Base-by-base conservation (phyloP, 2,888 invertebrate species). In the Globia sparganii region DNA sequence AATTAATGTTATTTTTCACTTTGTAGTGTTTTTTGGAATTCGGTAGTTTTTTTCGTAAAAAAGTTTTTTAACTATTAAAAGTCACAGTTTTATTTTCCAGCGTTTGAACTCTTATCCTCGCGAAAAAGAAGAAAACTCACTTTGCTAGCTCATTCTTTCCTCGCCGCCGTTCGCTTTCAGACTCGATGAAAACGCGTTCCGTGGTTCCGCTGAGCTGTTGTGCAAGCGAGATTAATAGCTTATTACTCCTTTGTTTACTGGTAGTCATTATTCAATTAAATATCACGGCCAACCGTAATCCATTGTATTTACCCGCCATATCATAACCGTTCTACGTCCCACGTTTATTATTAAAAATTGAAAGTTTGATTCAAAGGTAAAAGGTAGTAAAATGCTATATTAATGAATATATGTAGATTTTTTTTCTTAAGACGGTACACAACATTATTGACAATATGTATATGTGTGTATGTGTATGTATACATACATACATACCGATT, bases 191-290 rank as follows among this genome's bases (percentile, higher is more conserved):
- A 34, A 69, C 28, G 21, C 8, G 58, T 71, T 62, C n/a, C 79
- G 34, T 86, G 61, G 86, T 86, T 65, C 40, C 72, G 1, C 64
- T 40, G 21, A 56, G 53, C 77, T 84, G 79, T 75, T 81, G 43
- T 84, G 77, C 65, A 53, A 58, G 73, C 76, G 81, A 91, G 92
- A 93, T 92, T 93, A 93, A 93, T 93, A 89, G 90, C 90, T 87
- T 90, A 93, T 91, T 90, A 92, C 87, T 88, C 90, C 85, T 91
- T 93, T 93, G 93, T 93, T 91, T 90, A 90, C 90, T 82, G 84
- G 83, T 76, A 91, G 90, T 92, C 91, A 92, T 93, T 92, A 93
- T 93, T 93, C 92, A 92, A 92, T 93, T 92, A 92, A 90, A 90
- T 91, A 91, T 90, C 85, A 90, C 80, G 82, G 76, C 74, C 72